A percentile compares a stretch with the other conserved stretches of the same genome.
Evolutionary conservation across 2,888 invertebrate species (phyloP).

Genomic region (Ormyrus labotus): DNA sequence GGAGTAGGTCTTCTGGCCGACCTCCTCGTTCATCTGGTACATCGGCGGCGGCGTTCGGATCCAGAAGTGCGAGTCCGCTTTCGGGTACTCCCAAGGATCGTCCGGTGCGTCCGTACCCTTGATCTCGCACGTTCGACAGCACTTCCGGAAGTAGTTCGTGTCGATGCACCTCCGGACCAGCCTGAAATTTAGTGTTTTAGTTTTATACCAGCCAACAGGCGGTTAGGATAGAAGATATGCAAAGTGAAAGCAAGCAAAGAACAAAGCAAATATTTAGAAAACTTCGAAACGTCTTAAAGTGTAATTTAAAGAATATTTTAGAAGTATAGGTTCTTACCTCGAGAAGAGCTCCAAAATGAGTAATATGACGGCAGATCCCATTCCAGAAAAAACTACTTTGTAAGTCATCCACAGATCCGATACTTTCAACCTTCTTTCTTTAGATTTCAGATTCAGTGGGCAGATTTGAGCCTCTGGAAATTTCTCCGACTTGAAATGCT

Average conservation of each 20-base stretch:
- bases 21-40: conserved; percentile 47
- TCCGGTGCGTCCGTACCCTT: background rate
- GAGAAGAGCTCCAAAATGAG: conserved; percentile 81
- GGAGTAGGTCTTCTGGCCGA: conserved; percentile 39
- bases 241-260: too few relatives aligned
- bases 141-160: conserved; percentile 21
- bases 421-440: conserved; percentile 86
- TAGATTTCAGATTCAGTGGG: conserved; percentile 87
- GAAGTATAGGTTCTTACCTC: conserved; percentile 18
- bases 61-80: conserved; percentile 33
- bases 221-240: too few relatives aligned
- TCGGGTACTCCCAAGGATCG: conserved; percentile 33
- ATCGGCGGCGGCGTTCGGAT: conserved; percentile 57
- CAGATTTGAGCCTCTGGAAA: conserved; percentile 88
- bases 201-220: too few relatives aligned
- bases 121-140: conserved; percentile 6
- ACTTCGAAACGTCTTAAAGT: too few relatives aligned
- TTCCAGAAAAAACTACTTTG: conserved; percentile 84
- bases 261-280: too few relatives aligned
- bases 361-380: conserved; percentile 80
- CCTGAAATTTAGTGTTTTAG: background rate
- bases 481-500: conserved; percentile 80
- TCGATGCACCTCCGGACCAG: background rate
- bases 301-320: too few relatives aligned
- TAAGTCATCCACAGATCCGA: conserved; percentile 89